Evolutionary conservation across 2,888 invertebrate species (phyloP).

Genomic region (Magallana nippona): DNA sequence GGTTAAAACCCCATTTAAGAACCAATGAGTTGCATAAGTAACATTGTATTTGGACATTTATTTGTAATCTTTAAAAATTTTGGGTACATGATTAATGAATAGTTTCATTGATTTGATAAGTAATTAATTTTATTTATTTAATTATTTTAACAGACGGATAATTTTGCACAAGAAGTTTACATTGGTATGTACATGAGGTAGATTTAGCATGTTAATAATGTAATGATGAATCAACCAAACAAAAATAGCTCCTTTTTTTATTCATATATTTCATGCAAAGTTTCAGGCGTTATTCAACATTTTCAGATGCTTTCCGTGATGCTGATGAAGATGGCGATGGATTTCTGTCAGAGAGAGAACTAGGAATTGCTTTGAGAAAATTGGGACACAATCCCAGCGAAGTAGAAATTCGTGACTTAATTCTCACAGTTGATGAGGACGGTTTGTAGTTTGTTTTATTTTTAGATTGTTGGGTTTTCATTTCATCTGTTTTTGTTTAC

Average conservation of each 20-base stretch:
- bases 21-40: too few relatives aligned
- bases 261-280: not conserved
- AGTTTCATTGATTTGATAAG: not conserved
- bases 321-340: conserved; percentile 40
- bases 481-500: not conserved
- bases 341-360: conserved; percentile 18
- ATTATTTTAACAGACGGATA: conserved; percentile 17
- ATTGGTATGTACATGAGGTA: not conserved
- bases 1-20: too few relatives aligned
- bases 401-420: conserved; percentile 43
- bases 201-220: not conserved
- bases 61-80: too few relatives aligned
- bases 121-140: not conserved
- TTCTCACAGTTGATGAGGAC: conserved; percentile 40
- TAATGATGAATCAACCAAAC: not conserved
- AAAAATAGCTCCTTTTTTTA: not conserved
- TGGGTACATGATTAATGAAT: too few relatives aligned
- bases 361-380: conserved; percentile 34
- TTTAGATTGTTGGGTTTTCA: not conserved
- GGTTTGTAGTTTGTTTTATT: not conserved
- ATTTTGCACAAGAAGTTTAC: conserved; percentile 16
- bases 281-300: not conserved
- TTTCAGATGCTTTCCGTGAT: conserved; percentile 32
- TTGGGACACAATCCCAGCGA: conserved; percentile 35
- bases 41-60: too few relatives aligned